Conservation (phyloP, 2,888 invertebrate genomes). For the Pedicia rivosa region DNA sequence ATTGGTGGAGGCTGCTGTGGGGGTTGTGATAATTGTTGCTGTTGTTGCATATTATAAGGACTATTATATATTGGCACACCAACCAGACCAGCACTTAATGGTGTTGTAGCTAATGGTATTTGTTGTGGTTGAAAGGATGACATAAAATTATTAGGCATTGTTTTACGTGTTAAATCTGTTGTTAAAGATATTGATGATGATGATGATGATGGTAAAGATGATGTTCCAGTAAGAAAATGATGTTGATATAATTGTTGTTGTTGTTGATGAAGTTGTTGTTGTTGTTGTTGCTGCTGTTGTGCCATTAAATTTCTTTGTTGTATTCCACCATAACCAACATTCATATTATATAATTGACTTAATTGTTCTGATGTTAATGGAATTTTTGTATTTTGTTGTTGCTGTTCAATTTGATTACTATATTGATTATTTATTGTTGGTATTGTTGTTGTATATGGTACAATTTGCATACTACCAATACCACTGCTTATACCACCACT, state of each 20-base stretch:
- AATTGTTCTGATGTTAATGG: slow-evolving; percentile 26
- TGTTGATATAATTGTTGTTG: slow-evolving; percentile 2
- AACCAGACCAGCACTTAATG: too few species aligned
- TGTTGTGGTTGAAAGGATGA: slow-evolving; percentile 10
- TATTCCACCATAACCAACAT: slow-evolving; percentile 9
- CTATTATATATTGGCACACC: too few species aligned
- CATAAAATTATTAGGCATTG: too few species aligned
- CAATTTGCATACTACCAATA: slow-evolving; percentile 17
- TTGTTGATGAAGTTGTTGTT: slow-evolving; percentile 7
- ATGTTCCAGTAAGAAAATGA: slow-evolving; percentile 8
- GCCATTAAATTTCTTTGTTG: too few species aligned
- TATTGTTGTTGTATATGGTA: slow-evolving; percentile 12
- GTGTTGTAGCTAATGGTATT: too few species aligned
- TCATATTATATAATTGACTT: slow-evolving; percentile 26
- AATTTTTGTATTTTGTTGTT: slow-evolving; percentile 14
- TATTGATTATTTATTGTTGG: slow-evolving; percentile 4
- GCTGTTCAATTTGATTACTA: slow-evolving; percentile 12
- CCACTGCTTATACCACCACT: too few species aligned
- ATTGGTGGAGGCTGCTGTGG: slow-evolving; percentile 3
- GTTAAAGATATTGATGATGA: neutral
- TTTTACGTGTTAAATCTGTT: too few species aligned
- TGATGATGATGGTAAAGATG: neutral
- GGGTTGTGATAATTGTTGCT: too few species aligned
- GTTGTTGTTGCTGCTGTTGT: too few species aligned
- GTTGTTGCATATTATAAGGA: slow-evolving; percentile 19